Evolutionary conservation across 2,888 invertebrate species (phyloP).

Genomic region (Agapetus fuscipes): DNA sequence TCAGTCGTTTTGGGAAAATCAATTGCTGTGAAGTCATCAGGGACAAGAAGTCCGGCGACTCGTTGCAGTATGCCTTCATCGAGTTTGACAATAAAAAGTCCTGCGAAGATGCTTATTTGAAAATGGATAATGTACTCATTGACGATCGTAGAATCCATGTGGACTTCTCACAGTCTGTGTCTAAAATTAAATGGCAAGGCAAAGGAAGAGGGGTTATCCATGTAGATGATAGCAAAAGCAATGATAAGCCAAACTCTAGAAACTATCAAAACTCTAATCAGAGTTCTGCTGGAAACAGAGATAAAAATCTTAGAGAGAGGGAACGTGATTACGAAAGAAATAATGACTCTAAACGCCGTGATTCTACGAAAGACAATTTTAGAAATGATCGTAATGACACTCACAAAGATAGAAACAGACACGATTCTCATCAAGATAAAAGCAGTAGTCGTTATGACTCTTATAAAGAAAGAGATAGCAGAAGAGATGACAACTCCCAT

Average conservation of each 20-base stretch:
- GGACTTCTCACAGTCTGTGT: constrained; percentile 98
- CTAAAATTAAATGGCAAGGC: constrained; percentile 85
- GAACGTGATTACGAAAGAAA: constrained; percentile 8
- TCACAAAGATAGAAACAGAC: too few relatives aligned
- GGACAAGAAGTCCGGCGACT: constrained; percentile 86
- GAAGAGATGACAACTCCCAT: constrained; percentile 6
- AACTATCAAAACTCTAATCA: constrained; percentile 11
- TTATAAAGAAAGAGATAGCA: constrained; percentile 14
- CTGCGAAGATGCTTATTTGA: constrained; percentile 97
- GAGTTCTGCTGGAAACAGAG: constrained; percentile 12
- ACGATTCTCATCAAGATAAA: too few relatives aligned
- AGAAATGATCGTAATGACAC: too few relatives aligned
- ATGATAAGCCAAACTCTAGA: constrained; percentile 19
- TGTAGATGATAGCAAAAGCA: constrained; percentile 32
- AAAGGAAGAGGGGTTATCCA: constrained; percentile 72
- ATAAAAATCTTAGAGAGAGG: constrained; percentile 11
- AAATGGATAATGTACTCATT: constrained; percentile 99
- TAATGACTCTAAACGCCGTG: too few relatives aligned
- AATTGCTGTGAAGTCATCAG: constrained; percentile 92
- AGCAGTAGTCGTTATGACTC: constrained; percentile 14
- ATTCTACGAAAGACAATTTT: too few relatives aligned
- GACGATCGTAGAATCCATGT: constrained; percentile 98
- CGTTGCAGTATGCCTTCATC: constrained; percentile 97
- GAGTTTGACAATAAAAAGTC: constrained; percentile 88
- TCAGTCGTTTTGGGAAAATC: constrained; percentile 91